phyloP scores from a whole-genome alignment of 1,140 invertebrate genomes.

The Neodiprion fabricii region DNA sequence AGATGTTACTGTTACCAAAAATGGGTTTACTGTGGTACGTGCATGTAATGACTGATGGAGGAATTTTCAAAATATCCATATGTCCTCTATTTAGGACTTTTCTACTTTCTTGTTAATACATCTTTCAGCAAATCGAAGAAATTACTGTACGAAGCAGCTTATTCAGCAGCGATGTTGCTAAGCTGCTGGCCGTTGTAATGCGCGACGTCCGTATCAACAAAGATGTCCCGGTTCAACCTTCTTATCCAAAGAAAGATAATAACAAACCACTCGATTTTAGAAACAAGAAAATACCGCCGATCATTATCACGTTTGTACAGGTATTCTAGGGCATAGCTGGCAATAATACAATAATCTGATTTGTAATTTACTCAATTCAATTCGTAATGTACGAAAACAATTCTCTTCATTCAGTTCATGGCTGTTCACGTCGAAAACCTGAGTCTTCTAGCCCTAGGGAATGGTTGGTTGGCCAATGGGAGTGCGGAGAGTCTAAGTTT shows the following conservation, averaged over 20 bases:
- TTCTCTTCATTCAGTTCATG: slow-evolving; percentile 70
- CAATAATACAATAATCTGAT: slow-evolving; percentile 4
- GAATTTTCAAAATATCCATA: neutral
- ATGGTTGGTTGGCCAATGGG: slow-evolving; percentile 78
- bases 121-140: slow-evolving; percentile 81
- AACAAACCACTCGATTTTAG: slow-evolving; percentile 69
- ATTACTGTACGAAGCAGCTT: slow-evolving; percentile 88
- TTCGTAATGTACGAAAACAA: neutral
- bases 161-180: slow-evolving; percentile 88
- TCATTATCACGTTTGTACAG: slow-evolving; percentile 83
- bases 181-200: slow-evolving; percentile 83
- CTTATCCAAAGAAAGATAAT: slow-evolving; percentile 43
- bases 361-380: neutral
- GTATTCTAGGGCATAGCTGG: slow-evolving; percentile 52
- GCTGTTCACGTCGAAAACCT: slow-evolving; percentile 86
- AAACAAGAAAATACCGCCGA: slow-evolving; percentile 76
- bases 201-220: slow-evolving; percentile 86
- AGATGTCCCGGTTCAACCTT: slow-evolving; percentile 63
- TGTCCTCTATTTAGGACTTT: neutral
- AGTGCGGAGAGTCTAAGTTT: slow-evolving; percentile 78
- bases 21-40: slow-evolving; percentile 74
- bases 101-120: neutral
- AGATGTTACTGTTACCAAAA: slow-evolving; percentile 71
- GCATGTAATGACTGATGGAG: slow-evolving; percentile 18
- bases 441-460: slow-evolving; percentile 74